Base-by-base conservation (phyloP, 2,888 invertebrate genomes). In the Metopia argyrocephala region DNA sequence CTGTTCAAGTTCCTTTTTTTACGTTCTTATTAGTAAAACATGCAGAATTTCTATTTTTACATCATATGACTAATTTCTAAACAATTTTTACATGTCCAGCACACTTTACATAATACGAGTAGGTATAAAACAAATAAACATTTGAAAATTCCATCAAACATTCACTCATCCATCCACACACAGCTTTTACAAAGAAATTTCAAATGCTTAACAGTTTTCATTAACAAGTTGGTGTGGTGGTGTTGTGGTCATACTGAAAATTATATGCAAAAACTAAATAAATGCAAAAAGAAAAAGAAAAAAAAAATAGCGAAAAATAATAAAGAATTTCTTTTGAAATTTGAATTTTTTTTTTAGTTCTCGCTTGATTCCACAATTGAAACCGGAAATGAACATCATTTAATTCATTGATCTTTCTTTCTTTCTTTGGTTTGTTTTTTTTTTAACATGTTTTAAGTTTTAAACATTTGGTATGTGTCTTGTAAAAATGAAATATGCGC, bases 321-420 rank as follows among this genome's bases (percentile, higher is more conserved):
- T 59, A 28, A 38, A 66, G 27, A 66, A 68, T 27, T 61, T 75
- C 38, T 68, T 54, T 52, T 45, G 23, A 52, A 61, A 5, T 57
- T 23, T 38, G 23, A 45, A 61, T 15, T 2, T 48, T 61, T 46
- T 46, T 6, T 46, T 48, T 61, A 61, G 38, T 46, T 61, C 9
- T 45, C 45, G 28, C 31, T 38, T 27, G 64, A 69, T 71, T 71
- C 38, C 9, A 31, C 82, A 50, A 65, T 45, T 69, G 64, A 79
- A 76, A 82, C 59, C 82, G 79, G 82, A 79, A 79, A 79, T 73
- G 68, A 76, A 79, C 79, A 82, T 76, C 69, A 65, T 38, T 23
- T 23, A 70, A 78, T 69, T 61, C 48, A 68, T 71, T 76, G 59
- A 70, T 70, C 70, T 69, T 21, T 23, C 57, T 54, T 45, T 46